These are phyloP conservation scores for Netelia melanura DNA, from an alignment of 2,888 invertebrate species.

Conservation along the genomic window DNA sequence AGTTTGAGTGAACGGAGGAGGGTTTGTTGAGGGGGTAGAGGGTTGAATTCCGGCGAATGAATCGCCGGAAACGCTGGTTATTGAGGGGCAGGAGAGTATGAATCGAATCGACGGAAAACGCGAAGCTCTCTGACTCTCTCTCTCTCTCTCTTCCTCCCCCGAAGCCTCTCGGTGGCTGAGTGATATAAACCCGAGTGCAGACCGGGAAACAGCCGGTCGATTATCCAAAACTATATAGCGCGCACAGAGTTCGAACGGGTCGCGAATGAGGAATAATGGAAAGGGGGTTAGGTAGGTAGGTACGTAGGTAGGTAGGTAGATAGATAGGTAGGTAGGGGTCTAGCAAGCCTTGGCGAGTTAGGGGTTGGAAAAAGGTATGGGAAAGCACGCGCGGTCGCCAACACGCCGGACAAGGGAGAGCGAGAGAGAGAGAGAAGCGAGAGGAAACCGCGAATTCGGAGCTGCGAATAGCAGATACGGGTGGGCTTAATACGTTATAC, in stretches of 20 bases:
- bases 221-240: constrained; percentile 51
- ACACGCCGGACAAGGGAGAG: not conserved
- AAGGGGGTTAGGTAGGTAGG: not conserved
- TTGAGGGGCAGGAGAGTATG: constrained; percentile 33
- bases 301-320: too few species aligned
- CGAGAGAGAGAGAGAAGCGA: constrained; percentile 44
- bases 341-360: not conserved
- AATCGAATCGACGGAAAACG: constrained; percentile 46
- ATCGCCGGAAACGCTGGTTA: constrained; percentile 51
- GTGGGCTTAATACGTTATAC: constrained; percentile 73
- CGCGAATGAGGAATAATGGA: constrained; percentile 52
- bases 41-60: constrained; percentile 56
- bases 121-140: constrained; percentile 33
- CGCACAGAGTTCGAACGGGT: constrained; percentile 23
- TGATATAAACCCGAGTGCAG: constrained; percentile 55
- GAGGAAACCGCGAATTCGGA: constrained; percentile 70
- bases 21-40: not conserved
- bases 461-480: constrained; percentile 80
- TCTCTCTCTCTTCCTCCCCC: constrained; percentile 13
- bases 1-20: constrained; percentile 11
- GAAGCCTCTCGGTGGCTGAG: constrained; percentile 16
- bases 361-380: constrained; percentile 48
- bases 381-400: constrained; percentile 68
- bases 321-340: too few species aligned
- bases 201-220: constrained; percentile 57